Base-by-base conservation (phyloP, 2,888 invertebrate species). In the Dorcus hopei region DNA sequence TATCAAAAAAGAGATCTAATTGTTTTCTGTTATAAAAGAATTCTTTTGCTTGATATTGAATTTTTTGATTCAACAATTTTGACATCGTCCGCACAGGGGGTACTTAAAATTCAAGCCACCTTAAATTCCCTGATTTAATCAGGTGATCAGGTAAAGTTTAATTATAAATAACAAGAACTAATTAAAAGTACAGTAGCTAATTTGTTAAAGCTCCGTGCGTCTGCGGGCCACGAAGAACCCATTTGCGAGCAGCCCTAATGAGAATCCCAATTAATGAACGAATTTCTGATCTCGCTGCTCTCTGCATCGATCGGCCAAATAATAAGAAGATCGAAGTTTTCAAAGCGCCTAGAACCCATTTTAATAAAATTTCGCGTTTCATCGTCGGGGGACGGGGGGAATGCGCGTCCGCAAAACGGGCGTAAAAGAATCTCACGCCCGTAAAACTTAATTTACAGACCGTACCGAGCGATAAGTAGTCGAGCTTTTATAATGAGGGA, bases 261-360 rank as follows among this genome's bases (percentile, higher is more conserved):
- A 62, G 60, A 58, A 43, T 48, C 48, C 55, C 61, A 62, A 62
- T 62, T 62, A 62, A 61, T 58, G 61, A 43, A 54, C 42, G 57
- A 45, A 45, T 11, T 45, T 14, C 14, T 41, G 14, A 41, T 11
- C 67, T 66, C 9, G 71, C 71, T 52, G 68, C 74, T 43, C 74
- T 43, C 58, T 55, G 58, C 5, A 41, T 41, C n/a, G 7, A 33
- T 33, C 26, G 26, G 5, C 26, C 1, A 33, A 33, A 33, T 33
- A 33, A 33, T 33, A 33, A 33, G 26, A 33, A 33, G 26, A 4
- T 33, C 6, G 26, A 33, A 33, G 26, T 33, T 33, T 6, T 6
- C 7, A 6, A 33, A 33, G 26, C 5, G 26, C 26, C 4, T 26
- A 33, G 3, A 4, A 33, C 26, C 26, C 5, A 33, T 33, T 33